Percentiles rank a stretch among this genome's conserved stretches.
Evolutionary conservation across 2,888 invertebrate genomes (phyloP).

Genomic region (Hyppa rectilinea): DNA sequence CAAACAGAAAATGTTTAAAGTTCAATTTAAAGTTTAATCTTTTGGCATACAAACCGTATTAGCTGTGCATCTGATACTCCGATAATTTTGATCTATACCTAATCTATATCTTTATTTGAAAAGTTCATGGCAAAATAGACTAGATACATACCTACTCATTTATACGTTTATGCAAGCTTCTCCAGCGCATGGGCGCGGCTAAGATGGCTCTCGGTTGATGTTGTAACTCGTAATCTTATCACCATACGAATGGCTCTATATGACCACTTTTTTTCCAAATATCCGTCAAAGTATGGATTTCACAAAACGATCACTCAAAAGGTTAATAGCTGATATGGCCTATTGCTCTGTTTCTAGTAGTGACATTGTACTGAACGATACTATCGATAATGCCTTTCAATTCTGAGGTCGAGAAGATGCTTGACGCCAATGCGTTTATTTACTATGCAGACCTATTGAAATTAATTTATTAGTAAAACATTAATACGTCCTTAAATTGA

Average conservation of each 20-base stretch:
- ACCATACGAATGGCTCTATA: constrained; percentile 46
- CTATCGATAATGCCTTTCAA: constrained; percentile 33
- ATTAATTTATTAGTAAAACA: constrained; percentile 35
- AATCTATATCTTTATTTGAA: constrained; percentile 37
- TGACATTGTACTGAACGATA: constrained; percentile 46
- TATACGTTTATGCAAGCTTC: constrained; percentile 37
- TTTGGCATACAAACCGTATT: neutral
- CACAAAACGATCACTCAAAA: constrained; percentile 48
- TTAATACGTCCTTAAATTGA: constrained; percentile 31
- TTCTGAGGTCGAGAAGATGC: constrained; percentile 32
- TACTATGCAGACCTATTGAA: constrained; percentile 36
- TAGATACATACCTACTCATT: constrained; percentile 30
- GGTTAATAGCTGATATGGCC: constrained; percentile 50
- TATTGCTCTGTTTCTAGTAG: constrained; percentile 51
- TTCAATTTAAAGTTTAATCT: neutral
- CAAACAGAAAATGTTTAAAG: neutral
- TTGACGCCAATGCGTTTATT: constrained; percentile 23
- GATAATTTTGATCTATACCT: constrained; percentile 17
- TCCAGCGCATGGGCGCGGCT: constrained; percentile 43
- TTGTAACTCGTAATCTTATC: constrained; percentile 52
- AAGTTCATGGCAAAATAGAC: constrained; percentile 59
- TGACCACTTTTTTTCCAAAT: constrained; percentile 43
- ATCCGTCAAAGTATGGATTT: constrained; percentile 37
- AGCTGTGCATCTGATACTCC: neutral
- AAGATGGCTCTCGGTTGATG: constrained; percentile 41